Evolutionary conservation across 2,113 vertebrate species (phyloP), one percentile per base, ranked within the genome.

Genomic region (Chroicocephalus ridibundus): DNA sequence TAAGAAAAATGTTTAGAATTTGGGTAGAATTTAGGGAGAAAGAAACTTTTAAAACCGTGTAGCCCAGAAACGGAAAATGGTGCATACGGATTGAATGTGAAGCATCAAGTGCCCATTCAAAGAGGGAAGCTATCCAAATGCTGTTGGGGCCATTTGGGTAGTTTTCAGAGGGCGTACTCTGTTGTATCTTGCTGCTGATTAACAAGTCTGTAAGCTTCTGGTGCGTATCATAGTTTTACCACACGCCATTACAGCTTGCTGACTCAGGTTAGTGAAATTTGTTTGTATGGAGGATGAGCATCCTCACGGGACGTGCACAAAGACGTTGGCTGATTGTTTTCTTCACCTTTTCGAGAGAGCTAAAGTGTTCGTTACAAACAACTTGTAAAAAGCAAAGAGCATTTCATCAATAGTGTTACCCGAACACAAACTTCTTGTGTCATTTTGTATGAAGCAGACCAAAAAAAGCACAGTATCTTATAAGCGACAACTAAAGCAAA

Each of bases 1-100:
- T 49, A 95, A 69, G 75, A 80, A 94, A 82, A 97, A 88, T 24
- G 66, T 46, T 93, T 36, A 88, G 75, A 82, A 40, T 90, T 80
- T 60, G 66, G 60, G 29, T 32, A 90, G 60, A 51, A 95, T 40
- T 40, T 40, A 42, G 42, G 42, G 42, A 42, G 42, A 42, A 42
- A 42, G 42, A 42, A 42, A 42, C 42, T 42, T 13, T 6, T 42
- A 42, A 42, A 42, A 42, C 42, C 5, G 42, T 42, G 42, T 42
- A 42, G 42, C 42, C 42, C 42, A 42, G 42, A 42, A 42, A 14
- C 42, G 76, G 60, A 88, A 90, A 81, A 90, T 68, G 4, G 60
- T 62, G 71, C 62, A 36, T 62, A 32, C 1, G 6, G 62, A 46
- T 69, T 76, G 13, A 69, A 89, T 1, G 4, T 49, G 62, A 93